A percentile compares a stretch with the other conserved stretches of the same genome.
phyloP scores from a whole-genome alignment of 2,113 vertebrate genomes.

The Miniopterus natalensis region DNA sequence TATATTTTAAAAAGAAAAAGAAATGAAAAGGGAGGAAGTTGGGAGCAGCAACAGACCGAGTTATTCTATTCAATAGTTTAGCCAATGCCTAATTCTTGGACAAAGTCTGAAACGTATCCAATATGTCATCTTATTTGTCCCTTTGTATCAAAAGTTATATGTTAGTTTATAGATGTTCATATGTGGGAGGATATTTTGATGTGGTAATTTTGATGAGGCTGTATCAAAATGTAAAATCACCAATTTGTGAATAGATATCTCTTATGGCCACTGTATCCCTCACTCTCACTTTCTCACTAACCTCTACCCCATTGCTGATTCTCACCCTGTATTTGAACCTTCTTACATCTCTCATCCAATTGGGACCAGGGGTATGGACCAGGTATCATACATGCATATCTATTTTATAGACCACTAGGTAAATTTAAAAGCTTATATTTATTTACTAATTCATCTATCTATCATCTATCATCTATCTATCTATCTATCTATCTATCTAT shows the following conservation, averaged over 20 bases:
- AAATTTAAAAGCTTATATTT: not conserved
- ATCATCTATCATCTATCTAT: too few species aligned
- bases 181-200: not conserved
- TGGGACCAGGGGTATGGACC: not conserved
- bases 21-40: too few species aligned
- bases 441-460: not conserved
- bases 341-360: not conserved
- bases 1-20: too few species aligned
- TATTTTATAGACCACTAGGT: not conserved
- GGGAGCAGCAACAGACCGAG: not conserved
- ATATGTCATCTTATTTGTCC: not conserved
- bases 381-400: not conserved
- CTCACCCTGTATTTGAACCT: not conserved
- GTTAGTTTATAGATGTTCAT: not conserved
- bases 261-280: not conserved
- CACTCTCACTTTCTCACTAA: not conserved
- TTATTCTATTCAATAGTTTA: not conserved
- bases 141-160: not conserved
- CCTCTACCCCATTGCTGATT: not conserved
- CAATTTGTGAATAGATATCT: not conserved
- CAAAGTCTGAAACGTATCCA: not conserved
- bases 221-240: not conserved
- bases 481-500: too few species aligned
- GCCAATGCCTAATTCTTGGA: not conserved
- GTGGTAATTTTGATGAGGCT: not conserved